Evolutionary conservation across 2,888 invertebrate species (phyloP).

Genomic region (Hyalella azteca): DNA sequence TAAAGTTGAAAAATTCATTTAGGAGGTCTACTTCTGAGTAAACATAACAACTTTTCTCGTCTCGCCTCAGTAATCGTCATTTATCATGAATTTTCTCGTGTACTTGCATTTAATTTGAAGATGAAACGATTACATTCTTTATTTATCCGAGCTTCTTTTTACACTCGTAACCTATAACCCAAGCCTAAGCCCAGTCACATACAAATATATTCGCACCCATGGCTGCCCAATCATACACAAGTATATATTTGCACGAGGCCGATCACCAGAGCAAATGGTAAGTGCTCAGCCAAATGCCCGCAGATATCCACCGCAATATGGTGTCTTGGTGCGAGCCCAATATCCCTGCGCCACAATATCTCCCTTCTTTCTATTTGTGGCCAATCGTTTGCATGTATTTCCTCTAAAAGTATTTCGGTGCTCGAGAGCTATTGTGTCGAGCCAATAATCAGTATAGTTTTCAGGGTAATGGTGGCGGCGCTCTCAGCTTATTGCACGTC

Average conservation of each 20-base stretch:
- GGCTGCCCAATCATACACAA: too few species aligned
- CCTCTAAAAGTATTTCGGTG: conserved; percentile 17
- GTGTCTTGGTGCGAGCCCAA: not conserved
- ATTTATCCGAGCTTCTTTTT: too few species aligned
- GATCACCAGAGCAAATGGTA: not conserved
- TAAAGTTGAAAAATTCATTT: too few species aligned
- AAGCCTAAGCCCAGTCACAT: too few species aligned
- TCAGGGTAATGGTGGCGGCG: conserved; percentile 34
- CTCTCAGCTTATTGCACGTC: conserved; percentile 30
- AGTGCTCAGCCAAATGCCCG: not conserved
- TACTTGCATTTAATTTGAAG: too few species aligned
- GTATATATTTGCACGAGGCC: not conserved
- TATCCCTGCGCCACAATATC: not conserved
- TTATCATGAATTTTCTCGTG: too few species aligned
- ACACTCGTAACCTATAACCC: too few species aligned
- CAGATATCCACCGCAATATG: not conserved
- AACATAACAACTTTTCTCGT: too few species aligned
- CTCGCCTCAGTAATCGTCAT: too few species aligned
- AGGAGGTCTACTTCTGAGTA: too few species aligned
- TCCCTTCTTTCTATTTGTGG: not conserved
- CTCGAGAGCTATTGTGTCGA: conserved; percentile 29
- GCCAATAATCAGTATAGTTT: conserved; percentile 37
- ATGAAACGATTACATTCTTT: too few species aligned
- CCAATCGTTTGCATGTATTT: conserved; percentile 8
- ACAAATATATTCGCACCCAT: too few species aligned